Conservation (phyloP, 2,797 vertebrate species). For the Sebastes kiyomatsui region DNA sequence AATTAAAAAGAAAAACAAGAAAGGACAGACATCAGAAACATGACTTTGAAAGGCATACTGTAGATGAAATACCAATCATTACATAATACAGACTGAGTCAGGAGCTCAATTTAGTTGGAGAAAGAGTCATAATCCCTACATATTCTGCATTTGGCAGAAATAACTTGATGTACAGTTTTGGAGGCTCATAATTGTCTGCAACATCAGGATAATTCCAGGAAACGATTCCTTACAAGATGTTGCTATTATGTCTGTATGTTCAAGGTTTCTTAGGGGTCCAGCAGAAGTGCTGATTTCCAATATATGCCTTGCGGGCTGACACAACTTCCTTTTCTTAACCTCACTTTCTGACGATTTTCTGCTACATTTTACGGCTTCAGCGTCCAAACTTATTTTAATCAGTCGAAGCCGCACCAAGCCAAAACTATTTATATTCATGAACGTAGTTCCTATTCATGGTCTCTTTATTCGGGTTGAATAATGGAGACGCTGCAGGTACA, state of each 20-base stretch:
- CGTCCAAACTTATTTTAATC: neutral
- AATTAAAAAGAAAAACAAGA: neutral
- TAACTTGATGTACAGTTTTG: neutral
- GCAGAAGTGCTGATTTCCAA: neutral
- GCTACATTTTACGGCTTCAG: neutral
- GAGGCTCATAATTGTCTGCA: neutral
- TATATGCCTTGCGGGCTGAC: neutral
- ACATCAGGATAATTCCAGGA: neutral
- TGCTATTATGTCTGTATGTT: neutral
- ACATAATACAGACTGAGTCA: no score
- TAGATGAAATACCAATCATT: accelerated
- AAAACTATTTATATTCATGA: slow-evolving; percentile 27
- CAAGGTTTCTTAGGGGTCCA: neutral
- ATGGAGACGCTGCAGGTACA: neutral
- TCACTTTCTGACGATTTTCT: neutral
- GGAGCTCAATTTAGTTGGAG: neutral
- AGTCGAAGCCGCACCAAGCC: neutral
- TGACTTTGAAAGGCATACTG: neutral
- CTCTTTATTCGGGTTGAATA: slow-evolving; percentile 14
- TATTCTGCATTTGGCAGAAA: neutral
- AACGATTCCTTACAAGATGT: neutral
- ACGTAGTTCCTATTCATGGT: slow-evolving; percentile 10
- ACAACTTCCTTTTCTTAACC: neutral
- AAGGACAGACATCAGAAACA: neutral
- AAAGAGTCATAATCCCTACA: neutral